Conservation (phyloP, 2,888 invertebrate species). For the Lucinisca nassula region DNA sequence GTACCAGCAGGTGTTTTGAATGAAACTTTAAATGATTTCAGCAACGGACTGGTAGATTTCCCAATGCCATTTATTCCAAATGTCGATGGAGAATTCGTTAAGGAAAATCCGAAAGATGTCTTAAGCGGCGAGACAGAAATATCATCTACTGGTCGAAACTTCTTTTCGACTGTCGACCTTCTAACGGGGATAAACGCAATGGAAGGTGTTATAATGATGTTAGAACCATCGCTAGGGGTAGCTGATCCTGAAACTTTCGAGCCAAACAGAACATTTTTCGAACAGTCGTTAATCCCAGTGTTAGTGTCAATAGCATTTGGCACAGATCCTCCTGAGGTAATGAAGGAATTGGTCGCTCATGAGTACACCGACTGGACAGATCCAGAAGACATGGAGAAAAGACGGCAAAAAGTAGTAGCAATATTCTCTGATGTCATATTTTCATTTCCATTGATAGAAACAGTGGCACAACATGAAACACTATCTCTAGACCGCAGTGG, state of each 20-base stretch:
- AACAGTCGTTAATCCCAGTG: not conserved
- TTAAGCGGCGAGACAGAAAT: slow-evolving; percentile 93
- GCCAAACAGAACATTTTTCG: not conserved
- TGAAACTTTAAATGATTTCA: slow-evolving; percentile 34
- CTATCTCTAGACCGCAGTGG: not conserved
- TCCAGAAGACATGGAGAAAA: not conserved
- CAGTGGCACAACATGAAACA: not conserved
- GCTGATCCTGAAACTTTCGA: not conserved
- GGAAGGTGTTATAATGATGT: slow-evolving; percentile 92
- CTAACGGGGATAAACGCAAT: slow-evolving; percentile 97
- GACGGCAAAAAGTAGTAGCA: not conserved
- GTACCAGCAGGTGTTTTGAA: slow-evolving; percentile 38
- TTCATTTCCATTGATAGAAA: not conserved
- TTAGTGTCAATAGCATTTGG: not conserved
- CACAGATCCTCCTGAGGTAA: not conserved
- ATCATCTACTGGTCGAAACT: not conserved
- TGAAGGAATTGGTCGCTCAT: not conserved
- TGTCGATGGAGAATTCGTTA: slow-evolving; percentile 95
- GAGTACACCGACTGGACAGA: not conserved
- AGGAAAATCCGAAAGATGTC: slow-evolving; percentile 95
- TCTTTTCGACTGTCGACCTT: slow-evolving; percentile 90
- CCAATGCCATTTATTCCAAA: slow-evolving; percentile 95
- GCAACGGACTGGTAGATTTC: slow-evolving; percentile 26
- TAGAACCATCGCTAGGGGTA: slow-evolving; percentile 89
- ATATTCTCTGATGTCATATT: not conserved